Base-by-base conservation (phyloP, 2,888 invertebrate genomes). In the Tenthredo scrophulariae region DNA sequence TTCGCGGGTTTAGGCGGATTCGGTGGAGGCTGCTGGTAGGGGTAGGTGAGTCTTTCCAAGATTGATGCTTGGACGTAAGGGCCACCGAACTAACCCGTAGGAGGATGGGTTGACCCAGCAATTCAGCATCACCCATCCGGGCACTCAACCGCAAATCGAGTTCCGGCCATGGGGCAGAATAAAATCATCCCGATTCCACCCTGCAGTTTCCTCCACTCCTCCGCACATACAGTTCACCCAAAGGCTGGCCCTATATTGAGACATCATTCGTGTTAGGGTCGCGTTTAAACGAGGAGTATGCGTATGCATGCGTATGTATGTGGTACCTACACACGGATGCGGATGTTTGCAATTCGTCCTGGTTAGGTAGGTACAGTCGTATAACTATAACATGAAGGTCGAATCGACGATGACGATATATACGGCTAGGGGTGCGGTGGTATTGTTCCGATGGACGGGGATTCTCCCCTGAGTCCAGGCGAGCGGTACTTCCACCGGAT, bases 61-160 rank as follows among this genome's bases (percentile, higher is more conserved):
- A 84, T 84, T 84, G 84, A 84, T 84, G 84, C 79, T 84, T 80
- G 26, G 46, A 86, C 46, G 74, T 86, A 82, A 87, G 84, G 86
- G 86, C 87, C 85, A 85, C 85, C 65, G 87, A 87, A 86, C 85
- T 29, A 86, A 89, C 88, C 89, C 40, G 72, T 22, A 13, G 75
- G 75, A 43, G 62, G 7, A 62, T 62, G 62, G 79, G 75, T 89
- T 90, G 90, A 90, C 90, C 90, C 90, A 90, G 91, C 91, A 92
- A 92, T 92, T 91, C 91, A 91, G 91, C 91, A 91, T 91, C 88
- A 87, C 87, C 90, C 90, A 90, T 90, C 91, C 91, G 90, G 90
- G 89, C 90, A 91, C 90, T 91, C 91, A 88, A 91, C 92, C 92
- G 90, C 92, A 92, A 93, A 92, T 93, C 91, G 91, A 92, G 91